These are phyloP conservation scores for Sebastes jordani DNA, from an alignment of 2,797 vertebrate species.

Conservation along the genomic window DNA sequence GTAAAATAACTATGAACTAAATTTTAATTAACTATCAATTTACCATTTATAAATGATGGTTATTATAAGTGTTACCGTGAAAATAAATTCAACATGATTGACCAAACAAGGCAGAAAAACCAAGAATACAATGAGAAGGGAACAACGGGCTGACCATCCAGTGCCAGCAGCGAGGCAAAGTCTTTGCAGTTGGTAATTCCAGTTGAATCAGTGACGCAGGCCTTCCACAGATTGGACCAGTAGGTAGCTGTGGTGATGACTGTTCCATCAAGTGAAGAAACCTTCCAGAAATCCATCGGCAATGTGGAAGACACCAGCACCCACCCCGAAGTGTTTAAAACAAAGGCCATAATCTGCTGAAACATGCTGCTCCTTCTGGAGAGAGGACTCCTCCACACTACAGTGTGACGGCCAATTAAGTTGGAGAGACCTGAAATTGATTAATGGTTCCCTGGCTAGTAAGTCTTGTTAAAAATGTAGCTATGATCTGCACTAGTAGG, in stretches of 20 bases:
- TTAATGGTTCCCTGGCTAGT: slow-evolving; percentile 7
- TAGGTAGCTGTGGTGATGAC: slow-evolving; percentile 96
- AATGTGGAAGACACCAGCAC: slow-evolving; percentile 93
- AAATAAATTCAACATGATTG: not conserved
- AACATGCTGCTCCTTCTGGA: slow-evolving; percentile 82
- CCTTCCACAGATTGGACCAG: slow-evolving; percentile 96
- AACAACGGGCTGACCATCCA: slow-evolving; percentile 85
- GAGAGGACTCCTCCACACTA: slow-evolving; percentile 7
- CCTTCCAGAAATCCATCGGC: slow-evolving; percentile 96
- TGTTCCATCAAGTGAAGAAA: slow-evolving; percentile 91
- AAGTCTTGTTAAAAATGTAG: slow-evolving; percentile 24
- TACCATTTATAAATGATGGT: too few species aligned
- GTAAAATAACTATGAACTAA: too few species aligned
- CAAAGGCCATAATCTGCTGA: slow-evolving; percentile 90
- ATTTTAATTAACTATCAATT: too few species aligned
- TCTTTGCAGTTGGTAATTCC: slow-evolving; percentile 97
- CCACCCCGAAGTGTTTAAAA: slow-evolving; percentile 89
- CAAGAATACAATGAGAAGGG: not conserved
- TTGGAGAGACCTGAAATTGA: slow-evolving; percentile 16
- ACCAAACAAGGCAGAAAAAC: not conserved
- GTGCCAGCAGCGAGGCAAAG: slow-evolving; percentile 93
- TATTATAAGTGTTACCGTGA: too few species aligned
- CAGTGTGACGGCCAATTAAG: not conserved
- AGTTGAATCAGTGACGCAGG: slow-evolving; percentile 96
- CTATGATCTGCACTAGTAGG: slow-evolving; percentile 17